These are phyloP conservation scores for Clepsis dumicolana DNA, from an alignment of 2,888 invertebrate genomes.

Conservation along the genomic window DNA sequence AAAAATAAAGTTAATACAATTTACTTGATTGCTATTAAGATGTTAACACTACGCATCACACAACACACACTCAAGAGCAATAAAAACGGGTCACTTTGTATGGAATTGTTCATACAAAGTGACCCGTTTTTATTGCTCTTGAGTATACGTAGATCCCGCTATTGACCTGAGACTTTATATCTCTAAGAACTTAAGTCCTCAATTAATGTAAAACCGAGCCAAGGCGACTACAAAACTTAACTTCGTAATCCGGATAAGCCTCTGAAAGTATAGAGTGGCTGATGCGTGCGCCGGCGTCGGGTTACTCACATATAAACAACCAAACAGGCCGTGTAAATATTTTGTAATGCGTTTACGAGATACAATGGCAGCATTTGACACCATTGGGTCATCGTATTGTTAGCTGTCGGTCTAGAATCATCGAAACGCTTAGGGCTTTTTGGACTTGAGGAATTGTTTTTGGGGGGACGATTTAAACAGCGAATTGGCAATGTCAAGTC, in stretches of 20 bases:
- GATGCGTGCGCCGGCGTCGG: slow-evolving; percentile 17
- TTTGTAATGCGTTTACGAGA: slow-evolving; percentile 38
- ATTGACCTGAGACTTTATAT: background rate
- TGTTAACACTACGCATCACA: too few species aligned
- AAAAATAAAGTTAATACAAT: too few species aligned
- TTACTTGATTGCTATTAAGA: too few species aligned
- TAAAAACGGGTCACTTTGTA: too few species aligned
- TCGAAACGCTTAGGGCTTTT: background rate
- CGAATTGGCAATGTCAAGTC: too few species aligned
- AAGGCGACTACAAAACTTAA: slow-evolving; percentile 2
- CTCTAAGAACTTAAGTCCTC: background rate
- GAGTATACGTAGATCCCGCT: too few species aligned
- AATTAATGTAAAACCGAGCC: slow-evolving; percentile 3
- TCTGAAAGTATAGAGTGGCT: slow-evolving; percentile 19
- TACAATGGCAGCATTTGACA: slow-evolving; percentile 33
- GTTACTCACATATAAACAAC: slow-evolving; percentile 33
- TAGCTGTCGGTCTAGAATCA: slow-evolving; percentile 6
- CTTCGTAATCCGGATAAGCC: slow-evolving; percentile 15
- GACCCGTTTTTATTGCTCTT: too few species aligned
- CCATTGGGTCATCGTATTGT: slow-evolving; percentile 40
- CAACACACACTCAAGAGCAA: too few species aligned
- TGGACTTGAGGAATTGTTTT: too few species aligned
- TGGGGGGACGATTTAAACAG: too few species aligned
- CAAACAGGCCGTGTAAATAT: slow-evolving; percentile 36
- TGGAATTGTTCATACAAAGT: too few species aligned